Evolutionary conservation across 2,888 invertebrate genomes (phyloP), one percentile per base, ranked within the genome.

Genomic region (Ophion costatus): DNA sequence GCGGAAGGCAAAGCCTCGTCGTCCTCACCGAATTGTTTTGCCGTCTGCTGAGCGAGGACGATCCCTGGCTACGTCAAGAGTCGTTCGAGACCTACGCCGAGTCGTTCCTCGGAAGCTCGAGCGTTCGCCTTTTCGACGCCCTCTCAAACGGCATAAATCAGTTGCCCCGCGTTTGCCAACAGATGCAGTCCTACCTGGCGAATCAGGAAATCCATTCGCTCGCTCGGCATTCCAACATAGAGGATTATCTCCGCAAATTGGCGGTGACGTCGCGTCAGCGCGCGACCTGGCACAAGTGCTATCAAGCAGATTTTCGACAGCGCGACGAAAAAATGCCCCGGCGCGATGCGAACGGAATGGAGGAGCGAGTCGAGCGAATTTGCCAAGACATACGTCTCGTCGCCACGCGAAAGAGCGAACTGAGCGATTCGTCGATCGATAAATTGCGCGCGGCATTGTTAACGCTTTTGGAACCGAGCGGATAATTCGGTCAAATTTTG

Each of bases 81-180:
- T 91, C 91, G 0, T 86, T 93, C 9, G 93, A 93, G 56, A 90
- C 90, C 17, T 93, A 93, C 73, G 90, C 92, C 57, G 51, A 89
- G 4, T 85, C 92, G 5, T 90, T 91, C 6, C 89, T 90, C 3
- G 79, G 80, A 0, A 90, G 91, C 14, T 87, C 89, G 0, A 91
- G 91, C 45, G 88, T 89, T 3, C 87, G 91, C 7, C 79, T 93
- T 0, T 88, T 93, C 4, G 86, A 89, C 0, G 87, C 81, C 22
- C 86, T 93, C 7, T 90, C 90, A 0, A 80, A 86, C 33, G 86
- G 87, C 0, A 87, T 90, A 0, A 89, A 88, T 0, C 87, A 79
- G 22, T 89, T 89, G n/a, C 63, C 90, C 0, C 80, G 85, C 0
- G 80, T 92, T 2, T 88, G 87, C 14, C 89, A 89, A 20, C 85